A percentile compares a stretch with the other conserved stretches of the same genome.
These are phyloP conservation scores for Drosophila pectinifera DNA, from an alignment of 1,140 invertebrate species.

Conservation along the genomic window DNA sequence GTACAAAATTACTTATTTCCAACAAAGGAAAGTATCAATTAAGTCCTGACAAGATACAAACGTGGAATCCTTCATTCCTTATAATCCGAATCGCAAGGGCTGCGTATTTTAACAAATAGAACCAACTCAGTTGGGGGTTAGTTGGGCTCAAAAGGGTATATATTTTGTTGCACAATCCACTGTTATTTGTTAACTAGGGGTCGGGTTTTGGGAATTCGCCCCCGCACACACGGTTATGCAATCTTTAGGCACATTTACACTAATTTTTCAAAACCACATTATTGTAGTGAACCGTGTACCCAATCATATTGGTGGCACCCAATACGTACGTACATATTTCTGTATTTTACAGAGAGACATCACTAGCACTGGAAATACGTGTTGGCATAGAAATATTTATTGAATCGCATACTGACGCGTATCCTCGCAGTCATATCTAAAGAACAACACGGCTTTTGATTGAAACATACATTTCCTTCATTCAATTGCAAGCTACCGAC, in stretches of 20 bases:
- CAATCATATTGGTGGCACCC: neutral
- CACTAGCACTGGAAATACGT: constrained; percentile 29
- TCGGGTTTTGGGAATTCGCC: neutral
- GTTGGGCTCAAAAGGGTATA: neutral
- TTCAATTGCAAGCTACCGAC: constrained; percentile 45
- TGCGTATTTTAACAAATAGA: constrained; percentile 6
- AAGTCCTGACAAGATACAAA: neutral
- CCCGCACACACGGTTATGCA: constrained; percentile 31
- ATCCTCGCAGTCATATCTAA: constrained; percentile 23
- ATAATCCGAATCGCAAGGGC: constrained; percentile 32
- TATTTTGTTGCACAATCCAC: constrained; percentile 20
- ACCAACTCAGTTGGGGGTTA: neutral
- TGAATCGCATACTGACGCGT: constrained; percentile 20
- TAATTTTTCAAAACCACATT: constrained; percentile 18
- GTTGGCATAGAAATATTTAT: constrained; percentile 24
- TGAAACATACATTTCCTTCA: constrained; percentile 44
- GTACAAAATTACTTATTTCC: neutral
- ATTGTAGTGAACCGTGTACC: constrained; percentile 1
- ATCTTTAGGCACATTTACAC: constrained; percentile 29
- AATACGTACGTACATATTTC: constrained; percentile 40
- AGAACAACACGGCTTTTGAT: constrained; percentile 27
- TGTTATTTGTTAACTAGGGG: constrained; percentile 3
- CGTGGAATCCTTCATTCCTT: constrained; percentile 8
- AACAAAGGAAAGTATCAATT: neutral
- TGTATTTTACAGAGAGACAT: constrained; percentile 21